Base-by-base conservation (phyloP, 2,797 vertebrate genomes). In the Clarias platycephalus region DNA sequence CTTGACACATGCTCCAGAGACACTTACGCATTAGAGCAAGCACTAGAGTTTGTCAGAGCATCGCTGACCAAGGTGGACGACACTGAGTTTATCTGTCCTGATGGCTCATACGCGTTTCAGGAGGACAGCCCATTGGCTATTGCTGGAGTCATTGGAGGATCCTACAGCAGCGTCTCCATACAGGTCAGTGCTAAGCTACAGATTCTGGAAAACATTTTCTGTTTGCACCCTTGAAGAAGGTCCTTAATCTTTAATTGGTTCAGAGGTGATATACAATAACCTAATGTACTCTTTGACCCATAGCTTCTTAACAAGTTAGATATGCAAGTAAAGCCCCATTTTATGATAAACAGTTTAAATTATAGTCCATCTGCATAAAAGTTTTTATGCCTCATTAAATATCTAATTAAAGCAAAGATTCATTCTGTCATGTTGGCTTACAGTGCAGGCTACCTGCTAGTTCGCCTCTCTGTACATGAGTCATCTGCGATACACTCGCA, bases 41-140 rank as follows among this genome's bases (percentile, higher is more conserved):
- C 98, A 13, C 92, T 99, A 94, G 98, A 99, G 92, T 99, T 99
- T 0, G 97, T 99, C 86, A 96, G 97, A 90, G 98, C 97, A 2
- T 99, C 98, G 55, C 96, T 99, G 88, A 98, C 98, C 87, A 99
- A 99, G 94, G 97, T 99, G 92, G 98, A 99, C 62, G 98, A 99
- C 95, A 97, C 97, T 0, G 97, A 99, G 89, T 99, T 98, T 88
- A 98, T 99, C 94, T 99, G 98, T 90, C 98, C 98, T 2, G 98
- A 99, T 1, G 98, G 98, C 72, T 99, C 98, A 0, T 98, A 97
- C 0, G 97, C 98, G 63, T 94, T 97, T 90, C 97, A 98, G 91
- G 98, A 98, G 77, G 98, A 99, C 87, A 96, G 95, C 84, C 98
- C 98, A 0, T 92, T 99, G 26, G 94, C 97, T 67, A 99, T 99